Conservation (phyloP, 1,140 invertebrate genomes). For the Bilobella aurantiaca region DNA sequence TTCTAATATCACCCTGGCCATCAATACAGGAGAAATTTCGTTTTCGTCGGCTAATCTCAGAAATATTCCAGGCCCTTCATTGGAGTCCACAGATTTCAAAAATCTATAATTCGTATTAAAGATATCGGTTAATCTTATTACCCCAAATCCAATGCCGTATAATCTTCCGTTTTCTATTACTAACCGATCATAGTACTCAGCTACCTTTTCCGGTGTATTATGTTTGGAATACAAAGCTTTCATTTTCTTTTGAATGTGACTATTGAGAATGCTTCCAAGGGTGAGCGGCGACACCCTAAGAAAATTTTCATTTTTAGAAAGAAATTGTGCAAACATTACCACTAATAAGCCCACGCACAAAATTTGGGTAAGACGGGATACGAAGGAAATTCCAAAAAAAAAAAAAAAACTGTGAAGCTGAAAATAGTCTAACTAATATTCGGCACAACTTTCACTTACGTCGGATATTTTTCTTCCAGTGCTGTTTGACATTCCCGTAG, state of each 20-base stretch:
- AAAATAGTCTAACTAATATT: not conserved
- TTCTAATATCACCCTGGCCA: slow-evolving; percentile 56
- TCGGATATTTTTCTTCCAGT: slow-evolving; percentile 31
- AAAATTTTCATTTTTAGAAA: too few relatives aligned
- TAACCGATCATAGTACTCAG: slow-evolving; percentile 28
- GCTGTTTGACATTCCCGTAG: slow-evolving; percentile 22
- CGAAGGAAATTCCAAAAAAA: too few relatives aligned
- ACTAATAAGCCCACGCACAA: too few relatives aligned
- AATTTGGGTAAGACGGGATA: too few relatives aligned
- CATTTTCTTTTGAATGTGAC: slow-evolving; percentile 30
- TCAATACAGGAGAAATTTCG: slow-evolving; percentile 50
- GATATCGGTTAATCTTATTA: not conserved
- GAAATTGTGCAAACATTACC: not conserved
- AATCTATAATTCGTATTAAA: slow-evolving; percentile 32
- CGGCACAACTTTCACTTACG: slow-evolving; percentile 17
- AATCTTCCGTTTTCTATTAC: slow-evolving; percentile 15
- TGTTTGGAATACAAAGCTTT: slow-evolving; percentile 25
- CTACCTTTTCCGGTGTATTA: slow-evolving; percentile 23
- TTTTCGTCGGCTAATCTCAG: slow-evolving; percentile 47
- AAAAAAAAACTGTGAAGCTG: too few relatives aligned
- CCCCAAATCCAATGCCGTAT: not conserved
- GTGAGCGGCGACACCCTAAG: slow-evolving; percentile 30
- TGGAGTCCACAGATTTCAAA: slow-evolving; percentile 30
- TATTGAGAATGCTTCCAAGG: slow-evolving; percentile 30
- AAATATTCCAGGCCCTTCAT: slow-evolving; percentile 46